Base-by-base conservation (phyloP, 1,140 invertebrate species). In the Drosophila teissieri region DNA sequence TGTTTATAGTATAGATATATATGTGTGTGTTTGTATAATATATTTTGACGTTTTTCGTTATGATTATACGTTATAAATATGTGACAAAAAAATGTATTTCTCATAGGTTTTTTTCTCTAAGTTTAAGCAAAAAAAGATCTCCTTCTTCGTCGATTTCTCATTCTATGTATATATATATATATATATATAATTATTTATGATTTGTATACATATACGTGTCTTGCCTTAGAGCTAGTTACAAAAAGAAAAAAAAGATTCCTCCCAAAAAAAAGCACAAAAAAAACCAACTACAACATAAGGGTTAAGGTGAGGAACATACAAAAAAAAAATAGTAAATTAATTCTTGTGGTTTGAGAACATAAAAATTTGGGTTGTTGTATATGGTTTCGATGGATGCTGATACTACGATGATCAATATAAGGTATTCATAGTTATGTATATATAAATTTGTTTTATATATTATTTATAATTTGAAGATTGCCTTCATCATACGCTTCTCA, bases 201-300 rank as follows among this genome's bases (percentile, higher is more conserved):
- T 75, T 70, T 79, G 44, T 61, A 68, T 53, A 67, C 48, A 61
- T 60, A 37, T 63, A 72, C 68, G 19, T 82, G 46, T 53, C 34
- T 80, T 75, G 56, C 61, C 57, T 84, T 84, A 67, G 54, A 39
- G 15, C 54, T 68, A 83, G 37, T 78, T 82, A 83, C 65, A 84
- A 65, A 76, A 79, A 83, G 44, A 65, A 76, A 76, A 73, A 73
- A 80, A 74, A 73, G 52, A 51, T 62, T 78, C 55, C 56, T 74
- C 68, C 48, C 24, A 80, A 80, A 86, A 80, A 81, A 82, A 67
- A 74, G 62, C 68, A 82, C 78, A 88, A 82, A 78, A 82, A 78
- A 78, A 67, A 73, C 69, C 27, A 73, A 63, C 48, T 77, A 82
- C 68, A 78, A 88, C 78, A 86, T 78, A 78, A 68, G 77, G 63